A percentile compares a stretch with the other conserved stretches of the same genome.
Evolutionary conservation across 2,113 vertebrate genomes (phyloP).

Genomic region (Marmota monax): DNA sequence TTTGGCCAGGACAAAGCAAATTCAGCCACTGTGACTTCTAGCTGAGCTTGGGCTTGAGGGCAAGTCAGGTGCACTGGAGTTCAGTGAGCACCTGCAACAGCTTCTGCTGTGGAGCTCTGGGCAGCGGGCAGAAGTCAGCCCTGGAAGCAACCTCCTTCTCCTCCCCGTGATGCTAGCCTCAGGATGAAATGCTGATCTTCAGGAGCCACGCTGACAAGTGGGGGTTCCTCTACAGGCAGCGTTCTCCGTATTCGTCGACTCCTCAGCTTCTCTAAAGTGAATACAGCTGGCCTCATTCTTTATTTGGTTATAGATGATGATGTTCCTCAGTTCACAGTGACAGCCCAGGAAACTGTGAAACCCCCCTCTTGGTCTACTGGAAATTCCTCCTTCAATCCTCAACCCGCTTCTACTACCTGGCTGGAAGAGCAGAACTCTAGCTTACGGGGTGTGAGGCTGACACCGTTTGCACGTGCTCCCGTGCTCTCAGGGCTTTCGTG

Average conservation of each 20-base stretch:
- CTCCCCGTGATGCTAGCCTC: neutral
- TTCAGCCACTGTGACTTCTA: neutral
- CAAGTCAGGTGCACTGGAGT: neutral
- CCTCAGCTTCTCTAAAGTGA: neutral
- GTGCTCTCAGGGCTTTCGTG: neutral
- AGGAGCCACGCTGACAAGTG: neutral
- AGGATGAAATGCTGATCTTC: neutral
- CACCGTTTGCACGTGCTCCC: rapidly evolving
- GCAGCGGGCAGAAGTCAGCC: neutral
- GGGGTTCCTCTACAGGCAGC: neutral
- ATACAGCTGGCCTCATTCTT: neutral
- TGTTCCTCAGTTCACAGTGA: neutral
- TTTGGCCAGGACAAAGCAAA: neutral
- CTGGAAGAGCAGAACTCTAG: neutral
- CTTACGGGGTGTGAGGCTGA: too few relatives aligned
- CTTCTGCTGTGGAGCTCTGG: neutral
- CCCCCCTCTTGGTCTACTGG: neutral
- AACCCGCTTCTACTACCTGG: neutral
- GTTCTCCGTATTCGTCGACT: neutral
- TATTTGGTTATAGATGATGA: neutral
- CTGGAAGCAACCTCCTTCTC: neutral
- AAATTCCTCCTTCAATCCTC: neutral
- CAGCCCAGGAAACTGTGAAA: neutral
- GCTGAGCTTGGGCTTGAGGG: neutral
- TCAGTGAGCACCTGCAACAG: neutral